Base-by-base conservation (phyloP, 2,888 invertebrate genomes). In the Coecobrya sp. region DNA sequence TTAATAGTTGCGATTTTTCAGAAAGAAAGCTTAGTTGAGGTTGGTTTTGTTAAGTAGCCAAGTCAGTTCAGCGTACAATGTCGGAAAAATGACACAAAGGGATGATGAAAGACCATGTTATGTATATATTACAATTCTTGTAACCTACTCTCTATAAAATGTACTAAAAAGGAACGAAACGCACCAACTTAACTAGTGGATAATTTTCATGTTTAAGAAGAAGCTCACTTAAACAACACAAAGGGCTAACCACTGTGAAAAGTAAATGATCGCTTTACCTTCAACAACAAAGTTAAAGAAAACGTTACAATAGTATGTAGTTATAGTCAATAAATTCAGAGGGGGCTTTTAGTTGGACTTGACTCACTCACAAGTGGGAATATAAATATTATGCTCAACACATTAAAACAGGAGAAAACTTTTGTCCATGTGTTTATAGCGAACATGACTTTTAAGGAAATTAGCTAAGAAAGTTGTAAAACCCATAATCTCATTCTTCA, bases 351-450 rank as follows among this genome's bases (percentile, higher is more conserved):
- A n/a, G 81, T 4, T 81, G 19, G 49, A 59, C 52, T 81, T 55
- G 81, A 25, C 59, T 59, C 11, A 49, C n/a, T 59, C 11, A 49
- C 30, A 55, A 81, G 36, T 55, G 30, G 55, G 27, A 30, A 81
- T 59, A 59, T 81, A 30, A 81, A 81, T 81, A 55, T 79, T 45
- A 59, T 55, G 81, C 59, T 81, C 81, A 81, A 59, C 59, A 81
- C 19, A 59, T 81, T 55, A 81, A 81, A 30, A 55, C 36, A 81
- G 2, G 36, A 59, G 55, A 27, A 55, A 81, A 55, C 76, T 81
- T 81, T 81, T 81, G 55, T 55, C 55, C 81, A 81, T 59, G 81
- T 16, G 27, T 52, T 79, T 79, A 73, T 70, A 45, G 52, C 11
- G 27, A 79, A 76, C 25, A 52, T 55, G 55, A 59, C 13, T 81